A percentile compares a stretch with the other conserved stretches of the same genome.
Evolutionary conservation across 2,113 vertebrate species (phyloP).

Genomic region (Pterophyllum scalare): DNA sequence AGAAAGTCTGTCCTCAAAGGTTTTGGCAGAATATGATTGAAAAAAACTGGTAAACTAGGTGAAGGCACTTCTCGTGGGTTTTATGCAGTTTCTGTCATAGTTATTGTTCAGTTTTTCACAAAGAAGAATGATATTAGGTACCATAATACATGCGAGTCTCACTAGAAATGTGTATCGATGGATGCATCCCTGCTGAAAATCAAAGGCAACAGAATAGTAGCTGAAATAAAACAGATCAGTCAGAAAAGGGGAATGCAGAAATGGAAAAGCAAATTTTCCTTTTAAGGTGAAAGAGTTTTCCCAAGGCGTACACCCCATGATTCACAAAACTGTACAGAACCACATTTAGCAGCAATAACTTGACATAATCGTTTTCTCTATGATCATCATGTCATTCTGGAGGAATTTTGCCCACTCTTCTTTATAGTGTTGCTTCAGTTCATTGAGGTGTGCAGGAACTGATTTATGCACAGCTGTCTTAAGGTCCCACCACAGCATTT

Average conservation of each 20-base stretch:
- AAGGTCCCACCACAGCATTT: too few species aligned
- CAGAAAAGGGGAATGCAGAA: background rate
- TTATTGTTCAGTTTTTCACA: background rate
- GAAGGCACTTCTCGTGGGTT: background rate
- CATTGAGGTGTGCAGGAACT: too few species aligned
- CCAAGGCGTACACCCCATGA: background rate
- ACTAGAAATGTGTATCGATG: background rate
- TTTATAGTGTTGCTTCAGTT: too few species aligned
- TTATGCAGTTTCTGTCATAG: background rate
- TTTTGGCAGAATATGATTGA: too few species aligned
- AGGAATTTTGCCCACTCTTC: too few species aligned
- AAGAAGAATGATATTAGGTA: background rate
- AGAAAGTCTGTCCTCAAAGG: too few species aligned
- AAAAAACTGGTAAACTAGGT: background rate
- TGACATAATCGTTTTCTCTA: too few species aligned
- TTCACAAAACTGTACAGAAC: too few species aligned
- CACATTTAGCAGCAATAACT: too few species aligned
- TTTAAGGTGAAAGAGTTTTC: background rate
- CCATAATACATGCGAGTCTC: background rate
- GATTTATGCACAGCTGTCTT: too few species aligned
- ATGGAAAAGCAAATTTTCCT: background rate
- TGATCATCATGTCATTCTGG: too few species aligned
- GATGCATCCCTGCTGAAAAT: background rate
- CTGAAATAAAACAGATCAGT: background rate
- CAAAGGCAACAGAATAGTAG: background rate